Conservation (phyloP, 2,113 vertebrate genomes). For the Syrmaticus mikado region DNA sequence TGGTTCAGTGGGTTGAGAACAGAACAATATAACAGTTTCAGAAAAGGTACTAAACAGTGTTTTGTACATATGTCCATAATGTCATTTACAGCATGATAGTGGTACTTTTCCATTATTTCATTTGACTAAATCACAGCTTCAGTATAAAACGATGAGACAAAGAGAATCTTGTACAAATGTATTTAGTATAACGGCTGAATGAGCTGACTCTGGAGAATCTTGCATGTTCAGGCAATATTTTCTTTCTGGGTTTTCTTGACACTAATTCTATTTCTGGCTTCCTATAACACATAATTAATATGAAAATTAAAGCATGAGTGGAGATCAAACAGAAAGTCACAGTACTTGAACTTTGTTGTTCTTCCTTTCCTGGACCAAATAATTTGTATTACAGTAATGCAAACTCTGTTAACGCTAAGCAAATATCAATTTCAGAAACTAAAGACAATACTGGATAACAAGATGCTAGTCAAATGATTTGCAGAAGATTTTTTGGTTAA, state of each 20-base stretch:
- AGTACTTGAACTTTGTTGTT: conserved; percentile 18
- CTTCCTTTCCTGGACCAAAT: conserved; percentile 22
- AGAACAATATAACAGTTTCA: not conserved
- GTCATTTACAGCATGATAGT: not conserved
- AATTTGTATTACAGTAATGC: conserved; percentile 28
- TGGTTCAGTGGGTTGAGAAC: not conserved
- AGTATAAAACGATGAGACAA: conserved; percentile 34
- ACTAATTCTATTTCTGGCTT: conserved; percentile 61
- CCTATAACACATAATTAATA: conserved; percentile 55
- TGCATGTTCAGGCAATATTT: conserved; percentile 4
- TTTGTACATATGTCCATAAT: not conserved
- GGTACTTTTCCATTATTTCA: not conserved
- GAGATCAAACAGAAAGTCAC: conserved; percentile 57
- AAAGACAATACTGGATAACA: not conserved
- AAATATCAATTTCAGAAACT: conserved; percentile 5
- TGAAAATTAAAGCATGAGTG: conserved; percentile 59
- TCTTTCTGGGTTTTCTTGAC: conserved; percentile 42
- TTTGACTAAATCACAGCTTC: conserved; percentile 38
- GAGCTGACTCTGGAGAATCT: conserved; percentile 58
- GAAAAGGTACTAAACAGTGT: not conserved
- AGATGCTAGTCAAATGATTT: not conserved
- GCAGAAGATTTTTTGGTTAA: not conserved
- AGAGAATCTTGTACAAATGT: conserved; percentile 34
- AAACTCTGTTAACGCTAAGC: conserved; percentile 19
- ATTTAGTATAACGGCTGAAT: conserved; percentile 45